Base-by-base conservation (phyloP, 2,113 vertebrate genomes). In the Tragelaphus strepsiceros region DNA sequence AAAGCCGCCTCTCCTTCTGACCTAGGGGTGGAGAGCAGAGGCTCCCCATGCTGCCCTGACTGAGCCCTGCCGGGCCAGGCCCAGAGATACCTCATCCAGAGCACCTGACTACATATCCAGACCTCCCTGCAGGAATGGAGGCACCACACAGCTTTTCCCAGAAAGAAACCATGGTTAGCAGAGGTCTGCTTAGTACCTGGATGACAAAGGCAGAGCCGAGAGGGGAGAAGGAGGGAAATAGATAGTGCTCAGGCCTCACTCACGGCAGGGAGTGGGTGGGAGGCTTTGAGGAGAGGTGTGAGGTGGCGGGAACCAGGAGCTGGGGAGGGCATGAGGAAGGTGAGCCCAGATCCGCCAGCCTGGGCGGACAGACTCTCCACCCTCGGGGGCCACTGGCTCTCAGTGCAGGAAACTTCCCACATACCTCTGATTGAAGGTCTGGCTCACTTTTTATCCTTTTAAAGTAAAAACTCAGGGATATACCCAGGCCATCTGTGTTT, bases 381-480 rank as follows among this genome's bases (percentile, higher is more conserved):
- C 32, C 8, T 49, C 19, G 0, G 11, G 7, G 46, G 56, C 26
- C 61, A 56, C 82, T 54, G 51, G 91, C 43, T 59, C 71, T 39
- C 22, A 2, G 53, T 10, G 10, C 0, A 10, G 22, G 35, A 95
- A 21, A 35, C 86, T 39, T 74, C 58, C 64, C 74, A 35, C 3
- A 17, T 30, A 6, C 49, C 62, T 91, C 82, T 92, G 61, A 87
- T 32, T 39, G 88, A 91, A 88, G 74, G 43, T n/a, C 71, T 64
- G 16, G 12, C 87, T 96, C 85, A 92, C 21, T 53, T 85, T 95
- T 61, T 89, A 56, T 49, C 88, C 95, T 96, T 96, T 98, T 96
- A 98, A 97, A 97, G 94, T 64, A 97, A 97, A 97, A 91, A 53
- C 24, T 71, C 62, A 80, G n/a, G 80, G 56, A 17, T 86, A 39